Evolutionary conservation across 2,888 invertebrate species (phyloP).

Genomic region (Flexamia atlantica): DNA sequence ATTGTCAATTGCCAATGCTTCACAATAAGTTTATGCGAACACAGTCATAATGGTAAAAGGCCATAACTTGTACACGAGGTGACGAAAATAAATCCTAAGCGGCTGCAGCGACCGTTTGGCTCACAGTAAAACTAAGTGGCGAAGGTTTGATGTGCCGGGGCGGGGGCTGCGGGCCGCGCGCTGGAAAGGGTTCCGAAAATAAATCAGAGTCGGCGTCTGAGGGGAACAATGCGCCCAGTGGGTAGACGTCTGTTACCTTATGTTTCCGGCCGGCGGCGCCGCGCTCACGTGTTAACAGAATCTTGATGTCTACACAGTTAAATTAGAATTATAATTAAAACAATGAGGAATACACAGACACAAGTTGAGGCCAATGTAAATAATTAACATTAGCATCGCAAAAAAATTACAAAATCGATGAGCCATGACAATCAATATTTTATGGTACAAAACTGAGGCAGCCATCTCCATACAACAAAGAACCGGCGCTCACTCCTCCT

Average conservation of each 20-base stretch:
- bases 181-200: conserved; percentile 16
- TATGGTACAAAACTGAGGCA: too few species aligned
- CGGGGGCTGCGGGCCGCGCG: neutral
- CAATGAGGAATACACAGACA: too few species aligned
- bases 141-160: conserved; percentile 10
- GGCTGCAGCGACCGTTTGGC: neutral
- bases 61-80: neutral
- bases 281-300: too few species aligned
- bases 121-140: conserved; percentile 21
- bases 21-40: neutral
- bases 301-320: too few species aligned
- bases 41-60: neutral
- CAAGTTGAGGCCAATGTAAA: too few species aligned
- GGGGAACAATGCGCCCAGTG: conserved; percentile 1
- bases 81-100: neutral
- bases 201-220: neutral
- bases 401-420: too few species aligned
- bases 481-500: too few species aligned
- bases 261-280: neutral
- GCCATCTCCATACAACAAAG: too few species aligned
- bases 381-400: too few species aligned
- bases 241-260: neutral
- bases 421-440: too few species aligned
- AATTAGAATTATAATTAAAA: too few species aligned
- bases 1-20: too few species aligned